These are phyloP conservation scores for Hydrotaea diabolus DNA, from an alignment of 2,888 invertebrate genomes.

Conservation along the genomic window DNA sequence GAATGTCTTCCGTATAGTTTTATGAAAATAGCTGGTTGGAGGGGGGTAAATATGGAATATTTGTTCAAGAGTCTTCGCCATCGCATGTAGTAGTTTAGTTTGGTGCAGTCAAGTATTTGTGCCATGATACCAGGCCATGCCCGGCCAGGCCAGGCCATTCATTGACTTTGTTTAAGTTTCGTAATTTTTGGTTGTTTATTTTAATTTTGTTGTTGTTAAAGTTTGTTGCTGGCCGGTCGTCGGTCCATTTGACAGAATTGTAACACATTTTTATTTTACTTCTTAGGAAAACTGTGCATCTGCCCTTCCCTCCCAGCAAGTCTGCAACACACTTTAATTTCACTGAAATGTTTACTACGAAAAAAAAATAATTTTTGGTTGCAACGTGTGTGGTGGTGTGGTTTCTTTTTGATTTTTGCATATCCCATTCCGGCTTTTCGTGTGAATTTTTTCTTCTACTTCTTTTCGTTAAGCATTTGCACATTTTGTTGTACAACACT, in stretches of 20 bases:
- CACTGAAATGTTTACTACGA: neutral
- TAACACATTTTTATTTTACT: conserved; percentile 35
- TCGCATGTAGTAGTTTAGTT: neutral
- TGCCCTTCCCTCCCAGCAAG: neutral
- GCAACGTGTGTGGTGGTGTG: conserved; percentile 54
- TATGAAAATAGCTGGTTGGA: too few relatives aligned
- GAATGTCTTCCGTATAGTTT: conserved; percentile 64
- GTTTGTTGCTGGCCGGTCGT: neutral
- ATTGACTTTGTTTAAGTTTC: conserved; percentile 1
- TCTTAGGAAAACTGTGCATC: neutral
- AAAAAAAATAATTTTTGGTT: neutral
- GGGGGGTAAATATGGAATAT: neutral
- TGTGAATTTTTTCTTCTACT: conserved; percentile 42
- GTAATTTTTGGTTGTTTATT: conserved; percentile 12
- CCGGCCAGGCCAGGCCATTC: neutral
- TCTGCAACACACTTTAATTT: neutral
- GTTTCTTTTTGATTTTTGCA: conserved; percentile 16
- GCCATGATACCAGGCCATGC: neutral
- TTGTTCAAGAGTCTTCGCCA: neutral
- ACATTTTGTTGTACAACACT: neutral
- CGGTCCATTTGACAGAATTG: conserved; percentile 53
- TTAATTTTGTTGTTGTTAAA: neutral
- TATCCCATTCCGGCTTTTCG: conserved; percentile 21
- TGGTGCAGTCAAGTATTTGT: neutral
- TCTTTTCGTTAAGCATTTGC: conserved; percentile 14